A percentile compares a stretch with the other conserved stretches of the same genome.
Evolutionary conservation across 2,888 invertebrate genomes (phyloP).

Genomic region (Periphyllus acericola): DNA sequence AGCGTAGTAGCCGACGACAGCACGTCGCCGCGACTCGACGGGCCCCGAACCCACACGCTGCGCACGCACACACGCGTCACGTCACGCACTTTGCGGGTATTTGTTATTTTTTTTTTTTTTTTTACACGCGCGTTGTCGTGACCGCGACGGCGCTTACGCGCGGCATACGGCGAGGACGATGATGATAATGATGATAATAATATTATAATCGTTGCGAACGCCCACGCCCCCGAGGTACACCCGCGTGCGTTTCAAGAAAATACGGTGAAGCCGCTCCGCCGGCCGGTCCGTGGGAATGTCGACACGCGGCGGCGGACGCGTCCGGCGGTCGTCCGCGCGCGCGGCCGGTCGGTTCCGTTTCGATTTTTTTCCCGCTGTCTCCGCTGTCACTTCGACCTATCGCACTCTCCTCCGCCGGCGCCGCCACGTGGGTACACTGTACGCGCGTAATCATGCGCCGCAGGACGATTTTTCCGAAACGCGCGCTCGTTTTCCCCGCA

Average conservation of each 20-base stretch:
- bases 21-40: background rate
- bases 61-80: background rate
- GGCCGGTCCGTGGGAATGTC: conserved; percentile 8
- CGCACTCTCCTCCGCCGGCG: too few relatives aligned
- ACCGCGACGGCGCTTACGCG: background rate
- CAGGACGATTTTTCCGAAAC: too few relatives aligned
- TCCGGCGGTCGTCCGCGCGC: background rate
- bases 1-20: too few relatives aligned
- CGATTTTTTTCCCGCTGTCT: too few relatives aligned
- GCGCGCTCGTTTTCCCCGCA: too few relatives aligned
- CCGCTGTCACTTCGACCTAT: too few relatives aligned
- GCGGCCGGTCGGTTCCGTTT: background rate
- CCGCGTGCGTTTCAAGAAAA: background rate
- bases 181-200: too few relatives aligned
- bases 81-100: background rate
- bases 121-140: background rate
- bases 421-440: too few relatives aligned
- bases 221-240: background rate
- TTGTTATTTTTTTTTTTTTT: too few relatives aligned
- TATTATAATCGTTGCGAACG: background rate
- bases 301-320: too few relatives aligned
- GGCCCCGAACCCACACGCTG: background rate
- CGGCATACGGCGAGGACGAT: too few relatives aligned
- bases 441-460: too few relatives aligned
- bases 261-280: background rate